These are phyloP conservation scores for Virgularia gustaviana DNA, from an alignment of 92 coral and sea anemone species.

Conservation along the genomic window DNA sequence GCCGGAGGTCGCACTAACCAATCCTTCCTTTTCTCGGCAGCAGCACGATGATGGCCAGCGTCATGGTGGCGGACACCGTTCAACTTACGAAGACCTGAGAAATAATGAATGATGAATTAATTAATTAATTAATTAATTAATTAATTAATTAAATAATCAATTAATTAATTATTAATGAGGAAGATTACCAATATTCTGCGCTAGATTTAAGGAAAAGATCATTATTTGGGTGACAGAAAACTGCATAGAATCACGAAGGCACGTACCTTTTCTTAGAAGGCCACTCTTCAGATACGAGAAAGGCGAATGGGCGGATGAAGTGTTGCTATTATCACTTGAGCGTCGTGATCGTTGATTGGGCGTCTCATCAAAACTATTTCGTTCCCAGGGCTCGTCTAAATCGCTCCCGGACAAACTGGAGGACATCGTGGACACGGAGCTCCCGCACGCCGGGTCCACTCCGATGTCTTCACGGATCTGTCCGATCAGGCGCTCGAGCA, in stretches of 20 bases:
- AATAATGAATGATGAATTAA: too few relatives aligned
- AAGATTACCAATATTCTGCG: too few relatives aligned
- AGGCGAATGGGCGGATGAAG: conserved; percentile 64
- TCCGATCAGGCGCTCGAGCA: conserved; percentile 82
- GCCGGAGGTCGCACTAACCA: conserved; percentile 71
- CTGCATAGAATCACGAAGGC: neutral
- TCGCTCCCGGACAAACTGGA: conserved; percentile 75
- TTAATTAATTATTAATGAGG: too few relatives aligned
- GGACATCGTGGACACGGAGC: conserved; percentile 54
- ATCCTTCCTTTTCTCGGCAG: conserved; percentile 55
- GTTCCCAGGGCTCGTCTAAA: conserved; percentile 65
- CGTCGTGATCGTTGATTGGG: conserved; percentile 68
- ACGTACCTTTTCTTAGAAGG: conserved; percentile 37
- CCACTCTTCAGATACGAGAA: conserved; percentile 53
- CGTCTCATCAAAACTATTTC: conserved; percentile 69
- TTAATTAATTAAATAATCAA: too few relatives aligned
- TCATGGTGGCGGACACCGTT: conserved; percentile 75
- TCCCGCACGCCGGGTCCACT: conserved; percentile 80
- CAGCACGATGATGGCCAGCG: too few relatives aligned
- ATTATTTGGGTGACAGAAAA: neutral
- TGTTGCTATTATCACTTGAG: conserved; percentile 58
- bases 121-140: too few relatives aligned
- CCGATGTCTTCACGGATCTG: conserved; percentile 95
- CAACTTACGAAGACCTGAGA: conserved; percentile 61
- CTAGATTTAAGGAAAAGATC: neutral